Evolutionary conservation across 2,113 vertebrate species (phyloP), one percentile per base, ranked within the genome.

Genomic region (Neolamprologus fasciatus): DNA sequence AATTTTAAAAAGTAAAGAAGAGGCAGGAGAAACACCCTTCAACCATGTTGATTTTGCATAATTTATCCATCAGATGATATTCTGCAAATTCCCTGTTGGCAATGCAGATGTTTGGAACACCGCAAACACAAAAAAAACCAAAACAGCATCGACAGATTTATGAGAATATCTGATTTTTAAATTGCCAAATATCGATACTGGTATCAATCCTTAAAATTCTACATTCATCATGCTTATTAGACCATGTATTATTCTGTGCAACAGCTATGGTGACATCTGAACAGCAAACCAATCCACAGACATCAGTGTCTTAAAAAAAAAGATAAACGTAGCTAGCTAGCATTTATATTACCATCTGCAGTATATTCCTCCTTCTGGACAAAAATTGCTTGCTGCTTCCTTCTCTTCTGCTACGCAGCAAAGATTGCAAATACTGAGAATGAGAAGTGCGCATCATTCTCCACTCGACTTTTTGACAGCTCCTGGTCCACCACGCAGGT

Each of bases 41-140:
- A 76, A 19, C 68, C 68, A 28, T 76, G 40, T 73, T 47, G 23
- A 47, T 0, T 28, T 73, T 76, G 21, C 13, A 11, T 47, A 76
- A 3, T 17, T 47, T 76, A 17, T 8, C 68, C 14, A 76, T 2
- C 68, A 47, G 14, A 47, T 26, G 40, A 47, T 28, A 47, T 26
- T 76, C 0, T 76, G 40, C 68, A 76, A 28, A 45, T 45, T 73
- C 37, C 21, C 37, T 73, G 21, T 73, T 73, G 37, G 37, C 37
- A 73, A 5, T 26, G 23, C 40, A 10, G 35, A 21, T 26, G 8
- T 73, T 17, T 45, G 40, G 68, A 73, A 17, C 8, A 26, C 37
- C 5, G 4, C 21, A 10, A 45, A 45, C 8, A 26, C 37, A 11
- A 73, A 2, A 73, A 73, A 21, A 1, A 0, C 0, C 5, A 45